Conservation (phyloP, 2,888 invertebrate species). For the Orgyia antiqua region DNA sequence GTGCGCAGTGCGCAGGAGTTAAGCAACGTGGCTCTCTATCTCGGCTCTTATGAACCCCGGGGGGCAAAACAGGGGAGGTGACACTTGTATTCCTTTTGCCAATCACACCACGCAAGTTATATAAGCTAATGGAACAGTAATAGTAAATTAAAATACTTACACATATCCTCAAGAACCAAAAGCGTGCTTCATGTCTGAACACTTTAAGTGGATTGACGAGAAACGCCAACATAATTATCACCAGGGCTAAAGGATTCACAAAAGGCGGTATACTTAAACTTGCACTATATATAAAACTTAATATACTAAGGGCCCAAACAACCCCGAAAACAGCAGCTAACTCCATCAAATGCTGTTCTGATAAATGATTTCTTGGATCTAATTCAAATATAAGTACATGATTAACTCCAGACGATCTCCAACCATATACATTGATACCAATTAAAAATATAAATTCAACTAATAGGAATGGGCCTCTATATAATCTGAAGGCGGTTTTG, state of each 20-base stretch:
- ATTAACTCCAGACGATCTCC: constrained; percentile 98
- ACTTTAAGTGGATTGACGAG: constrained; percentile 95
- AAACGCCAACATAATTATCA: constrained; percentile 88
- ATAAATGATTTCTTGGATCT: constrained; percentile 95
- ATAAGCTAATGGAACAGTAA: too few species aligned
- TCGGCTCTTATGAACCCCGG: too few species aligned
- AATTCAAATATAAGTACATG: constrained; percentile 98
- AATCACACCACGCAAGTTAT: too few species aligned
- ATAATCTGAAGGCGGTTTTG: constrained; percentile 93
- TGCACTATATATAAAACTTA: constrained; percentile 88
- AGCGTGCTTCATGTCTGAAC: constrained; percentile 94
- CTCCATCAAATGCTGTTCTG: constrained; percentile 97
- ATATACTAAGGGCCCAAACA: constrained; percentile 94
- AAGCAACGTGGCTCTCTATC: too few species aligned
- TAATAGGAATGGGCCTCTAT: constrained; percentile 94
- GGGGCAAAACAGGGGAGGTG: too few species aligned
- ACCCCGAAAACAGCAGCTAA: constrained; percentile 95
- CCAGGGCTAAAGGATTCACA: constrained; percentile 92
- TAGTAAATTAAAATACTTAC: constrained; percentile 82
- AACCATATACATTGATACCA: constrained; percentile 97
- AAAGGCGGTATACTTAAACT: constrained; percentile 94
- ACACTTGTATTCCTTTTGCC: too few species aligned
- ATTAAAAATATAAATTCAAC: constrained; percentile 96
- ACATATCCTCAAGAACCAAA: constrained; percentile 94
- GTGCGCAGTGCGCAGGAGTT: too few species aligned